Conservation (phyloP, 2,797 vertebrate genomes). For the Nothura maculosa region DNA sequence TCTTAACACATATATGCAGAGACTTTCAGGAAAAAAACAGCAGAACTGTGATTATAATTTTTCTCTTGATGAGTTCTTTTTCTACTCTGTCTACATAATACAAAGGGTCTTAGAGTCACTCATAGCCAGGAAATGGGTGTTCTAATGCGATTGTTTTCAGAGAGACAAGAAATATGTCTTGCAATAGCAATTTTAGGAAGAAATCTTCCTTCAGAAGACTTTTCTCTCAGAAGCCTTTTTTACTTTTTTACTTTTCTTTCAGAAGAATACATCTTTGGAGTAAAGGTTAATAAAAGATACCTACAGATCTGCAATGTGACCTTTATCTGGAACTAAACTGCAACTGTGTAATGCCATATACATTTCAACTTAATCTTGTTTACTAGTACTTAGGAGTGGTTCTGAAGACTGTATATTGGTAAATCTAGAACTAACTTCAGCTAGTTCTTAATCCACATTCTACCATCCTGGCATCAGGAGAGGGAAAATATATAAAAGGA, state of each 20-base stretch:
- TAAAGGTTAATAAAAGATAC: background rate
- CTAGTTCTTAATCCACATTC: background rate
- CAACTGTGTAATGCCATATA: background rate
- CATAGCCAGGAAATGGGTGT: background rate
- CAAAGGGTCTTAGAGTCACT: background rate
- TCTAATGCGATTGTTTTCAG: background rate
- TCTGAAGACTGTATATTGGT: background rate
- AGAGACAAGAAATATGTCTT: background rate
- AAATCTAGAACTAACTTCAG: background rate
- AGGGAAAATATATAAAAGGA: background rate
- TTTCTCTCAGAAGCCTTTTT: no score
- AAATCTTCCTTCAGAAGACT: background rate
- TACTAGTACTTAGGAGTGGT: background rate
- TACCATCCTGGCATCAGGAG: background rate
- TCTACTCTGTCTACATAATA: background rate
- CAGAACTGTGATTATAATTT: background rate
- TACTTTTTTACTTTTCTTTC: background rate
- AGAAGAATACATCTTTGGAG: background rate
- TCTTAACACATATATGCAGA: background rate
- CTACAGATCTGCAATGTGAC: background rate
- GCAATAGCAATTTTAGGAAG: background rate
- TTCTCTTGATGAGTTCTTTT: background rate
- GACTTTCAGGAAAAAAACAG: background rate
- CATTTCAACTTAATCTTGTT: background rate
- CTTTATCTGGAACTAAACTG: background rate